Conservation (phyloP, 1,140 invertebrate genomes). For the Caenorhabditis brenneri region DNA sequence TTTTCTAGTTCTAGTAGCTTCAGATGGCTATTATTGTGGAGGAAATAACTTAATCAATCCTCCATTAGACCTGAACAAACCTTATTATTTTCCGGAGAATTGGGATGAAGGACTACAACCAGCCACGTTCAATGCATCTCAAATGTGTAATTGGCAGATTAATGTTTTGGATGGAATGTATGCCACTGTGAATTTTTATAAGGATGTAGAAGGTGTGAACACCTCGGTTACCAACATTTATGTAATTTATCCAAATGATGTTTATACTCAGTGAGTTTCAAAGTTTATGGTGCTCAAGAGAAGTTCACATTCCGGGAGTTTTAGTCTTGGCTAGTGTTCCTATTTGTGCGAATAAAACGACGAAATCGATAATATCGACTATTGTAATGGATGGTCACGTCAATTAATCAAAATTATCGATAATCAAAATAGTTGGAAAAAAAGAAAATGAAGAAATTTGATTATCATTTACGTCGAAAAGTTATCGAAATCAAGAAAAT, state of each 20-base stretch:
- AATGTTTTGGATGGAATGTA: neutral
- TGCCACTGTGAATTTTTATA: neutral
- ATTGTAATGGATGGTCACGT: too few relatives aligned
- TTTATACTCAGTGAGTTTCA: neutral
- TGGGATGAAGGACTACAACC: neutral
- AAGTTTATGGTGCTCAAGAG: neutral
- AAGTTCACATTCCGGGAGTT: too few relatives aligned
- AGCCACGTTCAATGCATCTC: neutral
- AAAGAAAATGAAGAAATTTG: too few relatives aligned
- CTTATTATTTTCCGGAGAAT: neutral
- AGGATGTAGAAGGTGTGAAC: neutral
- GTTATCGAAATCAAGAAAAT: too few relatives aligned
- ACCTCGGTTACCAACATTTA: too few relatives aligned
- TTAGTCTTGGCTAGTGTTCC: too few relatives aligned
- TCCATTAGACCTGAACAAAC: neutral
- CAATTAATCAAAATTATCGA: too few relatives aligned
- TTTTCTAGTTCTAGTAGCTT: neutral
- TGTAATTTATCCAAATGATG: neutral
- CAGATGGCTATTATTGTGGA: neutral
- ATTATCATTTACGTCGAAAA: too few relatives aligned
- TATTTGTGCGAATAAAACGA: too few relatives aligned
- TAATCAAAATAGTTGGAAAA: too few relatives aligned
- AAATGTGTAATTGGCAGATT: neutral
- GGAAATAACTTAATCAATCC: neutral
- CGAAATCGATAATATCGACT: too few relatives aligned